A percentile compares a stretch with the other conserved stretches of the same genome.
These are phyloP conservation scores for Gallinago solitaria DNA, from an alignment of 2,797 vertebrate genomes.

Conservation along the genomic window DNA sequence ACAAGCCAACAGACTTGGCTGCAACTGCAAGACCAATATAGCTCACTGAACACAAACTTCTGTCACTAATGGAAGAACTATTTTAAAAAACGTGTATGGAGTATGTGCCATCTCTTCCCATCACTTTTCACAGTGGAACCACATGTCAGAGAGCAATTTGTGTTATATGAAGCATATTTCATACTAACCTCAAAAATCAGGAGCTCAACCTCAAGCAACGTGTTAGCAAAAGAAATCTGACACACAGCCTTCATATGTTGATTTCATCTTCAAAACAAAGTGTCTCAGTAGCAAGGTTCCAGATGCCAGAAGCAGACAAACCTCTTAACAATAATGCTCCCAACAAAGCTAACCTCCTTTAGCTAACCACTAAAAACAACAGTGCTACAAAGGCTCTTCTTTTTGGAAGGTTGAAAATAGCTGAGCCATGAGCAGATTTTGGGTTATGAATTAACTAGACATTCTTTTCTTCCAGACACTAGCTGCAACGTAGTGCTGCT, in stretches of 20 bases:
- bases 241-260: neutral
- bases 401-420: neutral
- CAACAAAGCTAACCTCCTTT: neutral
- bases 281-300: neutral
- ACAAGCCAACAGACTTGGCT: neutral
- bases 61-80: neutral
- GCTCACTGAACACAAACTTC: neutral
- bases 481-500: neutral
- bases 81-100: neutral
- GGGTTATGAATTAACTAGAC: neutral
- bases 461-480: neutral
- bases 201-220: neutral
- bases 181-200: neutral
- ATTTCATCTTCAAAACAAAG: neutral
- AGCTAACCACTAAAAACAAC: neutral
- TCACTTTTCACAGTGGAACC: neutral
- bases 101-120: neutral
- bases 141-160: neutral
- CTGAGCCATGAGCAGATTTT: neutral
- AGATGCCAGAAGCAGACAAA: neutral
- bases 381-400: neutral
- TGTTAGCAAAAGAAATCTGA: neutral
- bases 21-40: neutral
- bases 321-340: neutral
- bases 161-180: neutral